Evolutionary conservation across 1,140 invertebrate genomes (phyloP), one percentile per base, ranked within the genome.

Genomic region (Papilio helenus): DNA sequence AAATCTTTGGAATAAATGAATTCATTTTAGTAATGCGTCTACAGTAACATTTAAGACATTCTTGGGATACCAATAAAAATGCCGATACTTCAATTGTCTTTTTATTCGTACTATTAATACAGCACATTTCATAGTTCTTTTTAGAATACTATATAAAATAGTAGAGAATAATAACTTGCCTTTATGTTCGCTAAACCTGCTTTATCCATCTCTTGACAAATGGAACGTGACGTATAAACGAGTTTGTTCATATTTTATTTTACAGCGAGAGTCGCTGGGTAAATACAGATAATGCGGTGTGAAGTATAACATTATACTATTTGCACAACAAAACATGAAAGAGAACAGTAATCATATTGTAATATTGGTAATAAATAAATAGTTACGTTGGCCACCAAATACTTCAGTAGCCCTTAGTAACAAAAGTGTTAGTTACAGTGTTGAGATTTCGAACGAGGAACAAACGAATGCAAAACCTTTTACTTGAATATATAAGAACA

Each of bases 241-340:
- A 68, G 61, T 68, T 68, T 68, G 61, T 68, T 68, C 26, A 68
- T 68, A 68, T 68, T 68, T 68, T 68, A 68, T 68, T 26, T 65
- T 65, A 26, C 58, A 68, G 61, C 16, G 14, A 20, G 23, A 68
- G 26, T 68, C 14, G 61, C 61, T 68, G 61, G 5, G 61, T 68
- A 68, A 68, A 68, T 68, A 68, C 61, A 68, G 61, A 68, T 68
- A 68, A 68, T 68, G 61, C 14, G 23, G 26, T 68, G 58, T 12
- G 58, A 61, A 26, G 58, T 26, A 61, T 61, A 29, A 68, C 26
- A 68, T 68, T 68, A 29, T 29, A 68, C 26, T 29, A 16, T 14
- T 68, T 68, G 29, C 26, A 68, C 61, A 29, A 68, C 61, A 29
- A 68, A 29, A 68, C 14, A 68, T 34, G 61, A 68, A 68, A 68